Base-by-base conservation (phyloP, 2,113 vertebrate genomes). In the Arvicanthis niloticus region DNA sequence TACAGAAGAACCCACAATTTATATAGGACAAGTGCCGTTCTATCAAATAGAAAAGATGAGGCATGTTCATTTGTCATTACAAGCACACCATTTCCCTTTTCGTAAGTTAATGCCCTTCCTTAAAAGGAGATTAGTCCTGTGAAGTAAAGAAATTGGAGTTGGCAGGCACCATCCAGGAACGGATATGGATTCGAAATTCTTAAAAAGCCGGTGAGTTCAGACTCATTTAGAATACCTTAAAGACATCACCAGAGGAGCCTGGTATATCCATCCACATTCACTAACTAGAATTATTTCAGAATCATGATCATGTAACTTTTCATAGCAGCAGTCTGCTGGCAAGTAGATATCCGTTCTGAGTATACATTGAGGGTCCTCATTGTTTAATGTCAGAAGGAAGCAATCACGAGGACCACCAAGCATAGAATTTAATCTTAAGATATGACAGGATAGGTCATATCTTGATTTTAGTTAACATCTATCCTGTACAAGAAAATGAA, bases 1-100 rank as follows among this genome's bases (percentile, higher is more conserved):
- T 98, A 96, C 75, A 93, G 94, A 97, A 92, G 94, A 98, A 96
- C 76, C 96, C 88, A 94, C 77, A 94, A 95, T 97, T 98, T 97
- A 80, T 42, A 96, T 37, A 94, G 97, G 97, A 96, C 89, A 97
- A 96, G 89, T 91, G 82, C 87, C 93, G 70, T 97, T 96, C 92
- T 95, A 94, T 96, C 97, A 97, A 95, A 94, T 13, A 96, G 94
- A 96, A 89, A 77, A 96, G 78, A 91, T n/a, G 67, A 97, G 93
- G 85, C 94, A 67, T 89, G 93, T 95, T 97, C 96, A 93, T 97
- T 97, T 97, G 94, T 97, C 95, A 97, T 96, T 97, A 96, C 81
- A 97, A 95, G 92, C 95, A 97, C 87, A 95, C 81, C 26, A 89
- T 97, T 97, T 97, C 97, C 93, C 96, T 96, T 96, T 96, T 42